Evolutionary conservation across 2,113 vertebrate species (phyloP), one percentile per base, ranked within the genome.

Genomic region (Philantomba maxwellii): DNA sequence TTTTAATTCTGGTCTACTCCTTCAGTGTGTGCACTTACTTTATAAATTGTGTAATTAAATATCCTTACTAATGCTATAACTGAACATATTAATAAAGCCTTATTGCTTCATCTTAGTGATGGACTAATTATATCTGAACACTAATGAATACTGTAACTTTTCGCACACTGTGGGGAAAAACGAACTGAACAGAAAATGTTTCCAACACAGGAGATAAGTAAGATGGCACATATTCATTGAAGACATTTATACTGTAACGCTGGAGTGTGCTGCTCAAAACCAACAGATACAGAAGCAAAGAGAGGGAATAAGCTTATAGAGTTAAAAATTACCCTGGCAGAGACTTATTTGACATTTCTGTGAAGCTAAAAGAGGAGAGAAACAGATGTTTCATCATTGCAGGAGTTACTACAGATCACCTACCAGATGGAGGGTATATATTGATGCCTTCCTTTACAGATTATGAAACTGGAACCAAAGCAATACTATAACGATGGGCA

Each of bases 291-390:
- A 49, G 81, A 91, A 45, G 62, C 73, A 28, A 39, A 62, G 39
- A n/a, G 58, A 70, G 11, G 39, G 7, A 81, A 80, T 70, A 77
- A 84, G 85, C 51, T 17, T 23, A n/a, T 7, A 58, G 83, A 64
- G 60, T 93, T 85, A 87, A 95, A 92, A 93, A 64, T 90, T 92
- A 28, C 51, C 36, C 85, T 66, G 70, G 94, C 82, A 75, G 0
- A 75, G 96, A 87, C 81, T 47, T 82, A 95, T 43, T 0, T 87
- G 92, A 95, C 94, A 91, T 96, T 97, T 95, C 95, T 49, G 36
- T 17, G 62, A 92, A 83, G 77, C 88, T 92, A 47, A 94, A 78
- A 78, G 87, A 84, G 91, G 95, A 93, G 89, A 60, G 89, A 93
- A 93, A 58, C 97, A 97, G 92, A 95, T 97, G 95, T 92, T 70